Percentiles rank a stretch among this genome's conserved stretches.
phyloP scores from a whole-genome alignment of 2,797 vertebrate species.

The Melanotaenia trifasciata region DNA sequence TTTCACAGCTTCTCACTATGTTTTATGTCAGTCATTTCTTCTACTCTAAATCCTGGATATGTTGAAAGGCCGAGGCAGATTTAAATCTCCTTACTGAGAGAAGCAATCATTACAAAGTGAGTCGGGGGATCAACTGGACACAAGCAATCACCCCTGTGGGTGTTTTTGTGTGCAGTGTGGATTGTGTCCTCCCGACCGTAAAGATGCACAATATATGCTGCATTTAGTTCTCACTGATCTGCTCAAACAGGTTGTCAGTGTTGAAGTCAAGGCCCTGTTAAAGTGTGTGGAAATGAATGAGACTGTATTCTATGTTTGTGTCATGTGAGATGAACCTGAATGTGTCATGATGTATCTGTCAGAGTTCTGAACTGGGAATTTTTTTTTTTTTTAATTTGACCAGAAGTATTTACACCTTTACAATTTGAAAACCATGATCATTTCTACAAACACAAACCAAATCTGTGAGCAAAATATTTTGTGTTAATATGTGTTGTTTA shows the following conservation, averaged over 20 bases:
- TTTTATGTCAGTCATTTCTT: slow-evolving; percentile 49
- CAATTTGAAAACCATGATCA: neutral
- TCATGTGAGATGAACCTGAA: neutral
- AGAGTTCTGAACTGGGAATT: neutral
- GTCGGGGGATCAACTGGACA: slow-evolving; percentile 67
- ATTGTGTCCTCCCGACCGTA: slow-evolving; percentile 25
- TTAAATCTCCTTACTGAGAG: slow-evolving; percentile 75
- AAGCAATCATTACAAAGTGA: slow-evolving; percentile 77
- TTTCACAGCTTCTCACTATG: slow-evolving; percentile 17
- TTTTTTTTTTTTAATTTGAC: neutral
- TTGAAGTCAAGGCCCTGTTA: neutral
- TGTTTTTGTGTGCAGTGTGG: slow-evolving; percentile 42
- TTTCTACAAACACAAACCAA: neutral
- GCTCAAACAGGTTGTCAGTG: slow-evolving; percentile 19
- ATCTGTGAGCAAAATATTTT: neutral
- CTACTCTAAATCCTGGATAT: slow-evolving; percentile 66
- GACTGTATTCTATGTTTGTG: neutral
- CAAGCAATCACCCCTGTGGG: slow-evolving; percentile 49
- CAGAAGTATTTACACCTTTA: neutral
- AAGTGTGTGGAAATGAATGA: neutral
- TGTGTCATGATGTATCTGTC: neutral
- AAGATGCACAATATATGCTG: slow-evolving; percentile 13
- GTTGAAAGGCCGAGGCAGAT: slow-evolving; percentile 56
- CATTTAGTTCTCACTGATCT: slow-evolving; percentile 5
- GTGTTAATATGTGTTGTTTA: neutral